Evolutionary conservation across 2,113 vertebrate genomes (phyloP), one percentile per base, ranked within the genome.

Genomic region (Glaucomys volans): DNA sequence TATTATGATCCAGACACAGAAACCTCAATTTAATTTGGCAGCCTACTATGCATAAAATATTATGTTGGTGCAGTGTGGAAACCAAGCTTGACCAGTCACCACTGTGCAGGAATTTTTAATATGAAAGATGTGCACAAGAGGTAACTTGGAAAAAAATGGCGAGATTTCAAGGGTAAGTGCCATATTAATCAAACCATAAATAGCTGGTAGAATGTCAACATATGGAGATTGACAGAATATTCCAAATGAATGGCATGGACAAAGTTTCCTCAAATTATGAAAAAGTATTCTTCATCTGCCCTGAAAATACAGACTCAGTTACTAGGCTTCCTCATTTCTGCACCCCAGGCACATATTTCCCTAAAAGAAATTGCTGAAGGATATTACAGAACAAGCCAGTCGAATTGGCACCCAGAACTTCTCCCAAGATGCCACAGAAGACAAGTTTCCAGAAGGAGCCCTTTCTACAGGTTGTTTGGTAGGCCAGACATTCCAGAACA

Each of bases 11-110:
- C 91, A 96, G 95, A 93, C 79, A 67, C 71, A 95, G 57, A 96
- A 95, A 93, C 91, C 89, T 91, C 90, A 93, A 8, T 96, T 97
- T 96, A 86, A 97, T 91, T 91, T 98, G 96, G 93, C 97, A 90
- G 87, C 92, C 91, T 90, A 74, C n/a, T 44, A 44, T 5, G 71
- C 87, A 86, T 86, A 87, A 96, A 96, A 92, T 66, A 80, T 85
- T 59, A 88, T 82, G 76, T 69, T 95, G 93, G 52, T 69, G 17
- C 66, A 42, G 44, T 57, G 42, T 44, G 13, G 42, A 62, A 52
- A 89, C 93, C 96, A 94, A 92, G 67, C 52, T 81, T 84, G 24
- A 69, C 90, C 80, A 79, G 90, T 35, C 66, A 74, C 88, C 93
- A 75, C 62, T 72, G 59, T 62, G 24, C 77, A 97, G 88, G 57